Evolutionary conservation across 1,140 invertebrate genomes (phyloP).

Genomic region (Tachypleus tridentatus): DNA sequence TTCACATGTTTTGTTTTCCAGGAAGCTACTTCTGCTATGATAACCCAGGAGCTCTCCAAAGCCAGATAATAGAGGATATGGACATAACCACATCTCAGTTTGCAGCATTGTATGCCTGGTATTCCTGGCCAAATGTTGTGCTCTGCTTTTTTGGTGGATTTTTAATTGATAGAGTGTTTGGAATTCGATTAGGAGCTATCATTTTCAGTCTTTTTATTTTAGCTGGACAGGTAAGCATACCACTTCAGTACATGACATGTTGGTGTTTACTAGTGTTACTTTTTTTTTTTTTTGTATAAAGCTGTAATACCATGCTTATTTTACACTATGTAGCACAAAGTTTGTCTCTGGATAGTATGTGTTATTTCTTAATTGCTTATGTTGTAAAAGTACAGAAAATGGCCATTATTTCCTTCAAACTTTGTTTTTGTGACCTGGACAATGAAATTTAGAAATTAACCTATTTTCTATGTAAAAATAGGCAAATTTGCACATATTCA

Average conservation of each 20-base stretch:
- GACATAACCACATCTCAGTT: conserved; percentile 67
- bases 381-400: too few species aligned
- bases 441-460: too few species aligned
- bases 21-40: conserved; percentile 99
- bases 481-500: too few species aligned
- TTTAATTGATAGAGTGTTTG: conserved; percentile 86
- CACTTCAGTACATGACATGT: not conserved
- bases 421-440: too few species aligned
- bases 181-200: conserved; percentile 79
- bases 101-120: conserved; percentile 81
- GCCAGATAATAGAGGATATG: conserved; percentile 72
- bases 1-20: conserved; percentile 36
- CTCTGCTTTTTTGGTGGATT: conserved; percentile 93
- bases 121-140: conserved; percentile 96
- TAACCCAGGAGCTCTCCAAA: conserved; percentile 81
- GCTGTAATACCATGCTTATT: too few species aligned
- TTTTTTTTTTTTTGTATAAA: too few species aligned
- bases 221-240: conserved; percentile 48
- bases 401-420: too few species aligned
- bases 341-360: too few species aligned
- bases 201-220: conserved; percentile 75
- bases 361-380: too few species aligned
- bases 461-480: too few species aligned
- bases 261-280: too few species aligned
- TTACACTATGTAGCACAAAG: too few species aligned